These are phyloP conservation scores for Trichogramma pretiosum DNA, from an alignment of 1,140 invertebrate species.

Conservation along the genomic window DNA sequence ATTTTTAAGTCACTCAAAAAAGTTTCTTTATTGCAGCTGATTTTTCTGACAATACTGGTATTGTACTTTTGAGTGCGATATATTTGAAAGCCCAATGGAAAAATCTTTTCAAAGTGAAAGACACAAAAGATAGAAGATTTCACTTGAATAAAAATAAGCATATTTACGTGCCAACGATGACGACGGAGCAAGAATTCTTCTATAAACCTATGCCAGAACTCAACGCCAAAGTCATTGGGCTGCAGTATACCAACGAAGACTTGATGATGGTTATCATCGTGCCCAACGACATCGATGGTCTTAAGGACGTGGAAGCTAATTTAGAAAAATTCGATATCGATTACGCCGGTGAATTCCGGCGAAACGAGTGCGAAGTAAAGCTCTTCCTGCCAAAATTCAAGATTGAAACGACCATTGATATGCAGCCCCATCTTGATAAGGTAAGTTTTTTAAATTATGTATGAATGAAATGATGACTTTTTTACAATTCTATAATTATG, in stretches of 20 bases:
- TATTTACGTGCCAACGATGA: slow-evolving; percentile 52
- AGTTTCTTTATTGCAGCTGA: slow-evolving; percentile 27
- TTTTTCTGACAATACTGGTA: slow-evolving; percentile 36
- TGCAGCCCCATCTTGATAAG: not conserved
- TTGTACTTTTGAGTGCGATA: slow-evolving; percentile 59
- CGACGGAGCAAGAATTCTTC: slow-evolving; percentile 42
- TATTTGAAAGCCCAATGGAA: slow-evolving; percentile 68
- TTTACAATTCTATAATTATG: no score
- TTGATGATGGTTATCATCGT: slow-evolving; percentile 52
- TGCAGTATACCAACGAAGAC: slow-evolving; percentile 51
- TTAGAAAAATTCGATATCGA: slow-evolving; percentile 28
- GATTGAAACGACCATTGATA: not conserved
- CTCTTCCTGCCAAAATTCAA: slow-evolving; percentile 31
- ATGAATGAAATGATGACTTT: slow-evolving; percentile 47
- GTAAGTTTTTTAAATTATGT: slow-evolving; percentile 31
- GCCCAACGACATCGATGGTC: slow-evolving; percentile 48
- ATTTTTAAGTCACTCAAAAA: no score
- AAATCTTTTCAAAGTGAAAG: slow-evolving; percentile 46
- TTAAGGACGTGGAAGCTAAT: slow-evolving; percentile 39
- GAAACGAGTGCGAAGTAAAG: not conserved
- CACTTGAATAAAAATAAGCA: slow-evolving; percentile 37
- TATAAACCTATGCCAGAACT: slow-evolving; percentile 43
- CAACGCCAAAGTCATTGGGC: slow-evolving; percentile 46
- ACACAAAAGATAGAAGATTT: slow-evolving; percentile 49
- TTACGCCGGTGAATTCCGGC: no score